Evolutionary conservation across 2,888 invertebrate species (phyloP), one percentile per base, ranked within the genome.

Genomic region (Yponomeuta cagnagella): DNA sequence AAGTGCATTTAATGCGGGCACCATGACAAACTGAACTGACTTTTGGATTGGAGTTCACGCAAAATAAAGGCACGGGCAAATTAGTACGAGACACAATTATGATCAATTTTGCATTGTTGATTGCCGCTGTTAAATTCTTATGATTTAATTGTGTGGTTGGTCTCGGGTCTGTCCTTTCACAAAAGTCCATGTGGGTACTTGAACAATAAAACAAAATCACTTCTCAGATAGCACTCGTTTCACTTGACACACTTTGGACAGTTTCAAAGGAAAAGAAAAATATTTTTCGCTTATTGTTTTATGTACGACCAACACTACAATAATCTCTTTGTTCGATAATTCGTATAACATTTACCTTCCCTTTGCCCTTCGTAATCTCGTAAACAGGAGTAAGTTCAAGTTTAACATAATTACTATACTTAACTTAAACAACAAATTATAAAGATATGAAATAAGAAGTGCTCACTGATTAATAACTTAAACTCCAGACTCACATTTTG

Each of bases 201-300:
- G 85, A 84, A 87, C 86, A 87, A 86, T 88, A 89, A 88, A 88
- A 87, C 74, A 82, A 78, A 72, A 72, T 71, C 71, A 83, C 74
- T 75, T 75, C 79, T 80, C 74, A 76, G 75, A 70, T 70, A 52
- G 75, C 82, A 79, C 84, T 82, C 81, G 85, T 81, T 82, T 80
- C 77, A 83, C 89, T 90, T 90, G 89, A 89, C 89, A 89, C 76
- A 89, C 85, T 12, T 79, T 77, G 31, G 43, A 1, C 23, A 70
- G 48, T 23, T 64, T 64, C 37, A 64, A 64, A 48, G n/a, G 43
- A 23, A 70, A 10, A 64, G 64, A 70, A 70, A 69, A 58, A 23
- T 33, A n/a, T 67, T 67, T 37, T 43, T 67, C 6, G 15, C 15
- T 43, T 67, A 67, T 67, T 12, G 65, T 65, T 58, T 15, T 58